Conservation (phyloP, 2,888 invertebrate species). For the Ochlodes sylvanus region DNA sequence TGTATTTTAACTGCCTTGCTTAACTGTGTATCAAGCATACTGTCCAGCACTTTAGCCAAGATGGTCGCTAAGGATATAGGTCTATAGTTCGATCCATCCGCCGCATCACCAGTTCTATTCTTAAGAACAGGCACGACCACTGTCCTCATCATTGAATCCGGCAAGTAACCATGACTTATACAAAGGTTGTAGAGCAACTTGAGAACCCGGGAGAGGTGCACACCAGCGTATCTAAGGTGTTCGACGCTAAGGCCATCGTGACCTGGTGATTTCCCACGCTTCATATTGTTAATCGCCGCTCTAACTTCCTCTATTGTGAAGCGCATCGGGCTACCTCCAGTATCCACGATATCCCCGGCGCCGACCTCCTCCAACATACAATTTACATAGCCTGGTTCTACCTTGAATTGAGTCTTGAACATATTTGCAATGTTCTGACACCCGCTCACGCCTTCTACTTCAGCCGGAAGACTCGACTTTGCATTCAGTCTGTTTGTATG, state of each 20-base stretch:
- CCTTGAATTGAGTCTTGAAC: not conserved
- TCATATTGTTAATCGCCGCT: too few species aligned
- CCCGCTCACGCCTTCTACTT: not conserved
- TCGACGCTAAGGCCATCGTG: not conserved
- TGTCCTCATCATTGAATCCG: conserved; percentile 29
- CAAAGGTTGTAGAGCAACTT: conserved; percentile 29
- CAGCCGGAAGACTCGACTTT: not conserved
- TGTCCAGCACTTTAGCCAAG: conserved; percentile 39
- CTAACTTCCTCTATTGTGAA: too few species aligned
- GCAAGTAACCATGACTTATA: conserved; percentile 37
- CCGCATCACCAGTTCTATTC: conserved; percentile 22
- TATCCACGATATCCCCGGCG: not conserved
- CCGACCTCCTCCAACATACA: not conserved
- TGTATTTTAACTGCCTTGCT: conserved; percentile 6
- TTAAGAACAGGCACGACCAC: not conserved
- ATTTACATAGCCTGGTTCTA: not conserved
- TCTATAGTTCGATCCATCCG: conserved; percentile 28
- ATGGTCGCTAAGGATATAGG: conserved; percentile 33
- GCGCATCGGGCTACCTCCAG: not conserved
- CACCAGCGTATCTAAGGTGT: not conserved
- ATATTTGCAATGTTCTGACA: not conserved
- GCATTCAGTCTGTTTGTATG: not conserved
- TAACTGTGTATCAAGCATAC: conserved; percentile 24
- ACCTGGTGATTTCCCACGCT: not conserved
- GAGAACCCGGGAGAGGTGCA: conserved; percentile 8